Conservation (phyloP, 2,797 vertebrate species). For the Gouania willdenowi region DNA sequence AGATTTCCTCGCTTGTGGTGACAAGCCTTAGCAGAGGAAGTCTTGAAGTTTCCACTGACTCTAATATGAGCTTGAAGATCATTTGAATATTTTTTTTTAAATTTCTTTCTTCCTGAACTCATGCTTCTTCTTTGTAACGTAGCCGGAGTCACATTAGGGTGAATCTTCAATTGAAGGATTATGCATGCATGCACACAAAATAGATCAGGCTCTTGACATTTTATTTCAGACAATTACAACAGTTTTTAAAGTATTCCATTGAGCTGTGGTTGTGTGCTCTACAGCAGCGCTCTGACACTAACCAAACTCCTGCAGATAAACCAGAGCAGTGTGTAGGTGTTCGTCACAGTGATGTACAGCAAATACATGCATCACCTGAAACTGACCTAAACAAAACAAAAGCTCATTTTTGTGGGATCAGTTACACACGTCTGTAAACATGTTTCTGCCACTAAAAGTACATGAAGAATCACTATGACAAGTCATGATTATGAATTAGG, state of each 20-base stretch:
- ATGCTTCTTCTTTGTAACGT: neutral
- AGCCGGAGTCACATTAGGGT: constrained; percentile 43
- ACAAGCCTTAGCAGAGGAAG: constrained; percentile 42
- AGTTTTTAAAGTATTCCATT: neutral
- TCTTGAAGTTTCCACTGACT: constrained; percentile 49
- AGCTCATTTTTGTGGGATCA: too few relatives aligned
- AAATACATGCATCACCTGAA: too few relatives aligned
- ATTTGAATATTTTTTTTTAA: neutral
- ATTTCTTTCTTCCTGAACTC: neutral
- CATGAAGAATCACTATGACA: too few relatives aligned
- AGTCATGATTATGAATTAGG: too few relatives aligned
- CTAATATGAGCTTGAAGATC: too few relatives aligned
- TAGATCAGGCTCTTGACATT: neutral
- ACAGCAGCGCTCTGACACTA: constrained; percentile 7
- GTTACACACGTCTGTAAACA: too few relatives aligned
- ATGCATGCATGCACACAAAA: constrained; percentile 2
- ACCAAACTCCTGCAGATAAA: constrained; percentile 18
- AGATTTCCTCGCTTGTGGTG: constrained; percentile 56
- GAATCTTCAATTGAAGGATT: too few relatives aligned
- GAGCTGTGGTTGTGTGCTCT: neutral
- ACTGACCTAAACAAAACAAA: too few relatives aligned
- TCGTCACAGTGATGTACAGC: too few relatives aligned
- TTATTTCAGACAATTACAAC: neutral
- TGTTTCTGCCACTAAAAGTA: too few relatives aligned
- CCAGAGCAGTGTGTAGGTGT: constrained; percentile 2